A percentile compares a stretch with the other conserved stretches of the same genome.
Conservation (phyloP, 2,113 vertebrate species). For the Mesembrinibis cayennensis region DNA sequence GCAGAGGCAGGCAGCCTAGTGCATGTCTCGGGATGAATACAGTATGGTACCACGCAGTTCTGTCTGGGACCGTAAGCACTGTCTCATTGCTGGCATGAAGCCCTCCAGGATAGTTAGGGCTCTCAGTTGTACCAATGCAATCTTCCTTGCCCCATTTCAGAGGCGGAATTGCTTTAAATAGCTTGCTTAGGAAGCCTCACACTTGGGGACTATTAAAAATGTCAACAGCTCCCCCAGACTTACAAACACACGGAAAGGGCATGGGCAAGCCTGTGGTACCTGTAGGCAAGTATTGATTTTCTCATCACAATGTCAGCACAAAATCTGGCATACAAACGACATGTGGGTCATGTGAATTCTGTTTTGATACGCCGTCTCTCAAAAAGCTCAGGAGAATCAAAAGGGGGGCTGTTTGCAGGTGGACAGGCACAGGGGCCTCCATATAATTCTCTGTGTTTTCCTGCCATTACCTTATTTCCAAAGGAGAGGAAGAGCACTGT, state of each 20-base stretch:
- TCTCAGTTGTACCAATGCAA: neutral
- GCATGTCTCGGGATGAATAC: fast-evolving
- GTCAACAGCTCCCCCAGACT: neutral
- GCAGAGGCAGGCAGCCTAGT: fast-evolving
- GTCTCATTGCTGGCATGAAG: neutral
- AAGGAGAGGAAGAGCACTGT: neutral
- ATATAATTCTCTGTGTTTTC: neutral
- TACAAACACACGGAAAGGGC: neutral
- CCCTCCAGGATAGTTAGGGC: neutral
- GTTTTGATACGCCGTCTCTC: neutral
- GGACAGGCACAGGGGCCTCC: neutral
- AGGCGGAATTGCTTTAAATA: neutral
- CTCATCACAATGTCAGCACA: neutral
- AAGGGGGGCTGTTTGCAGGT: neutral
- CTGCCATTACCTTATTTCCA: neutral
- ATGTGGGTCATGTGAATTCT: neutral
- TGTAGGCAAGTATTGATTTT: neutral
- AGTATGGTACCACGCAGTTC: neutral
- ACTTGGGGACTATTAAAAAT: neutral
- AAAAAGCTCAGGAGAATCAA: neutral
- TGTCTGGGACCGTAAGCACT: neutral
- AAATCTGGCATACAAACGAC: neutral
- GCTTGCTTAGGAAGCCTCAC: neutral
- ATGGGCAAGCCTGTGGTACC: neutral
- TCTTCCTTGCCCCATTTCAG: neutral